These are phyloP conservation scores for Rousettus madagascariensis DNA, from an alignment of 2,797 vertebrate species.

Conservation along the genomic window DNA sequence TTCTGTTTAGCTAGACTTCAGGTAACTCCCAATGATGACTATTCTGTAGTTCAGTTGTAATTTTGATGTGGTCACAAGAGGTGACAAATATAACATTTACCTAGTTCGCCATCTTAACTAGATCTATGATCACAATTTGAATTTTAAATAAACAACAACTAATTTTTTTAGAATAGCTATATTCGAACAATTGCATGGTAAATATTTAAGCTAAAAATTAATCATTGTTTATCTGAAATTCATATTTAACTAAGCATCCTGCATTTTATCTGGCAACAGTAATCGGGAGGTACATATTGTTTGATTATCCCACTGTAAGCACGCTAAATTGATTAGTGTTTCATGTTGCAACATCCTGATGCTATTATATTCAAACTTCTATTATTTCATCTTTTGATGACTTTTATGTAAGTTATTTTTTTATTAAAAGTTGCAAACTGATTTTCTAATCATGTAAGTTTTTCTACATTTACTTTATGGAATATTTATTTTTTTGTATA, in stretches of 20 bases:
- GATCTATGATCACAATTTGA: too few relatives aligned
- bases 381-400: constrained; percentile 6
- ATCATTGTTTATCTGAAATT: not conserved
- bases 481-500: not conserved
- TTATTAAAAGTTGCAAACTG: not conserved
- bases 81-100: too few relatives aligned
- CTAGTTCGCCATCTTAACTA: too few relatives aligned
- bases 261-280: not conserved
- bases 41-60: too few relatives aligned
- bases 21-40: too few relatives aligned
- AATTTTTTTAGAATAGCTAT: not conserved
- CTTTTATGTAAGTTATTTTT: not conserved
- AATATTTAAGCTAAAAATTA: not conserved
- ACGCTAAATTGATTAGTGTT: not conserved
- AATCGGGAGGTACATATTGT: not conserved
- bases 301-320: not conserved
- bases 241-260: not conserved
- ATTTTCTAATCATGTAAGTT: not conserved
- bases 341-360: not conserved
- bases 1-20: too few relatives aligned
- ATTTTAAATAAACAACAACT: not conserved
- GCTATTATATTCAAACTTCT: not conserved
- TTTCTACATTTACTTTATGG: not conserved
- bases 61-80: too few relatives aligned
- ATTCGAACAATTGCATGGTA: not conserved